phyloP scores from a whole-genome alignment of 2,888 invertebrate species.

The Acronicta alni region DNA sequence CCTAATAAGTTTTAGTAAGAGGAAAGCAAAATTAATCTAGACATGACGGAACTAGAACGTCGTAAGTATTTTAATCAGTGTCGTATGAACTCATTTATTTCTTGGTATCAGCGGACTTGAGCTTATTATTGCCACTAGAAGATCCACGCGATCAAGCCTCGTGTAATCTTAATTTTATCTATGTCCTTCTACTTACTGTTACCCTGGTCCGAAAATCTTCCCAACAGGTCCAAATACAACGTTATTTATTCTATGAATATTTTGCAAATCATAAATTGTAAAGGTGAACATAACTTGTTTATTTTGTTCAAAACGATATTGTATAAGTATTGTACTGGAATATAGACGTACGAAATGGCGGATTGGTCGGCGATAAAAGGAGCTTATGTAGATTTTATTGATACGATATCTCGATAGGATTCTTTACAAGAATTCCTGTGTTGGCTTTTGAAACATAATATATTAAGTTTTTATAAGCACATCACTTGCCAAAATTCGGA shows the following conservation, averaged over 20 bases:
- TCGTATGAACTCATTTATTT: slow-evolving; percentile 39
- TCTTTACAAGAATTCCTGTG: slow-evolving; percentile 57
- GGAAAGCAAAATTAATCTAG: slow-evolving; percentile 12
- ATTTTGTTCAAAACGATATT: slow-evolving; percentile 35
- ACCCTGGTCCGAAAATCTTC: slow-evolving; percentile 44
- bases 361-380: slow-evolving; percentile 53
- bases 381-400: slow-evolving; percentile 71
- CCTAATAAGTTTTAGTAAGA: neutral
- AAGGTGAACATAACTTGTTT: slow-evolving; percentile 37
- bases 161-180: slow-evolving; percentile 27
- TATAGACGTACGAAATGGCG: slow-evolving; percentile 49
- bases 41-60: slow-evolving; percentile 10
- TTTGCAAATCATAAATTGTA: slow-evolving; percentile 26
- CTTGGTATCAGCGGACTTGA: slow-evolving; percentile 24
- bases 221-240: slow-evolving; percentile 32
- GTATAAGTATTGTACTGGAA: slow-evolving; percentile 17
- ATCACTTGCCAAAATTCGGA: slow-evolving; percentile 26
- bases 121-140: slow-evolving; percentile 44
- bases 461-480: slow-evolving; percentile 43
- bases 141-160: slow-evolving; percentile 27
- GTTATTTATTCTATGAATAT: slow-evolving; percentile 31
- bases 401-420: slow-evolving; percentile 64
- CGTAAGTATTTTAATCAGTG: slow-evolving; percentile 28
- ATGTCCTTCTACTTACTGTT: slow-evolving; percentile 24
- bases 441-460: slow-evolving; percentile 53